A percentile compares a stretch with the other conserved stretches of the same genome.
These are phyloP conservation scores for Neocrepidodera transversa DNA, from an alignment of 2,888 invertebrate species.

Conservation along the genomic window DNA sequence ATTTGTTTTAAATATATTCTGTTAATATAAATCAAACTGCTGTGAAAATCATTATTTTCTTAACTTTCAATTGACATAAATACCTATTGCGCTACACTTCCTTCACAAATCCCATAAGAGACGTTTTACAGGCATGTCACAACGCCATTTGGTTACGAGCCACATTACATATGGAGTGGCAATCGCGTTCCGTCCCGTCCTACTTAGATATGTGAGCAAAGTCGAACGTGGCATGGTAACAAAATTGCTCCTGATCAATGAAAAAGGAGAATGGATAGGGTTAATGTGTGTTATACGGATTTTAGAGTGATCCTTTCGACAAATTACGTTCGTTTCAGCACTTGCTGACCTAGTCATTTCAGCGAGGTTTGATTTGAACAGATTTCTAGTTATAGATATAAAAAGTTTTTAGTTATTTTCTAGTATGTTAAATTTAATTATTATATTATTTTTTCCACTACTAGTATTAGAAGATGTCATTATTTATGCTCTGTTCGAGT, in stretches of 20 bases:
- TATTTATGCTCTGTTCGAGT: no score
- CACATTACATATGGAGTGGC: constrained; percentile 47
- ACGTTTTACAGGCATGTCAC: constrained; percentile 42
- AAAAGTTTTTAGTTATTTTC: no score
- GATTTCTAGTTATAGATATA: no score
- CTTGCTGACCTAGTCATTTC: not conserved
- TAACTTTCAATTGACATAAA: no score
- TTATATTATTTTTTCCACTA: no score
- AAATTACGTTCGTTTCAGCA: constrained; percentile 29
- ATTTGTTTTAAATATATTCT: no score
- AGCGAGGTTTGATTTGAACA: not conserved
- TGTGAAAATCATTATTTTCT: no score
- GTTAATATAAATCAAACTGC: no score
- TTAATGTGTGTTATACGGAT: constrained; percentile 33
- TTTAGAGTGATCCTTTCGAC: constrained; percentile 31
- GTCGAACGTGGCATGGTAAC: constrained; percentile 42
- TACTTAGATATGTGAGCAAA: constrained; percentile 45
- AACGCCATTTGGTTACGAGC: constrained; percentile 45
- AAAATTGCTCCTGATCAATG: constrained; percentile 37
- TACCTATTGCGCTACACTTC: no score
- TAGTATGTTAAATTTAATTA: no score
- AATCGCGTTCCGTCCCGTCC: constrained; percentile 41
- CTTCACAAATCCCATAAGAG: no score
- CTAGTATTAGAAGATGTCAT: no score
- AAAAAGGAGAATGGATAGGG: constrained; percentile 32